Evolutionary conservation across 2,113 vertebrate species (phyloP).

Genomic region (Anhinga anhinga): DNA sequence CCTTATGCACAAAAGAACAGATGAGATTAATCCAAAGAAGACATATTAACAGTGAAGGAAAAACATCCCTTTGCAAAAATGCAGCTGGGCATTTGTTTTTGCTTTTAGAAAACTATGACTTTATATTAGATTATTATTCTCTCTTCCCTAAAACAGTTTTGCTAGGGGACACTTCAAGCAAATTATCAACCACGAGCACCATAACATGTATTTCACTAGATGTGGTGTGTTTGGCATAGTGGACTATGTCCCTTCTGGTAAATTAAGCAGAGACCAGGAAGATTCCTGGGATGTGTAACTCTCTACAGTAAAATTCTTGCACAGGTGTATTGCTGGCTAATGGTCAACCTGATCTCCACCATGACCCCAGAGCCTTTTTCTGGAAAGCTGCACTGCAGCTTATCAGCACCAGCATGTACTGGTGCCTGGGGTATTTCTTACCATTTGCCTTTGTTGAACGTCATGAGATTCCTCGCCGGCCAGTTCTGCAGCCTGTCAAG

Average conservation of each 20-base stretch:
- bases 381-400: not conserved
- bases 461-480: not conserved
- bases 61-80: not conserved
- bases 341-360: not conserved
- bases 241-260: not conserved
- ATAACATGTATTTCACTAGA: not conserved
- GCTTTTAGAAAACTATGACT: not conserved
- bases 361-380: not conserved
- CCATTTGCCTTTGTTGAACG: not conserved
- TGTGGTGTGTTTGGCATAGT: not conserved
- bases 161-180: not conserved
- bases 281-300: not conserved
- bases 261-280: not conserved
- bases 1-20: not conserved
- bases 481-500: not conserved
- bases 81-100: not conserved
- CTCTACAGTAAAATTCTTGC: not conserved
- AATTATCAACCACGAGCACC: not conserved
- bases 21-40: not conserved
- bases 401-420: not conserved
- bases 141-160: not conserved
- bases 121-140: not conserved
- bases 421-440: not conserved
- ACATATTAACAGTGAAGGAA: not conserved
- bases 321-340: accelerated